Percentiles rank a stretch among this genome's conserved stretches.
phyloP scores from a whole-genome alignment of 1,140 invertebrate species.

The Campodea augens region DNA sequence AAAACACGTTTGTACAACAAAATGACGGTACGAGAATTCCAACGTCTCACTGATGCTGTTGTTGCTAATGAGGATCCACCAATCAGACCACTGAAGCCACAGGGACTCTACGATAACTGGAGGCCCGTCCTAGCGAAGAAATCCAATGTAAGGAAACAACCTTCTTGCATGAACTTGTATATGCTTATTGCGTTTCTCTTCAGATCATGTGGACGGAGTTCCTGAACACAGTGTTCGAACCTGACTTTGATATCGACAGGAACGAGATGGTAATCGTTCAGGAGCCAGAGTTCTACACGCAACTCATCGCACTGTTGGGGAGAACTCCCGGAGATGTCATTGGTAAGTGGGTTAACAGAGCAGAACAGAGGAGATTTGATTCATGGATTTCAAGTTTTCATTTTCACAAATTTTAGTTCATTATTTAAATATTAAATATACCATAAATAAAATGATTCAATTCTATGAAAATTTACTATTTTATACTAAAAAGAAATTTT shows the following conservation, averaged over 20 bases:
- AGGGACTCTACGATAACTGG: too few relatives aligned
- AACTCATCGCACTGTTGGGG: background rate
- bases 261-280: background rate
- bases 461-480: too few relatives aligned
- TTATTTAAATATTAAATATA: too few relatives aligned
- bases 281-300: background rate
- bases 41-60: background rate
- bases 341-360: background rate
- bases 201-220: background rate
- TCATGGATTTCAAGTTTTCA: too few relatives aligned
- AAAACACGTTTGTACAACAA: constrained; percentile 28
- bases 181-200: too few relatives aligned
- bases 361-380: background rate
- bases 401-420: too few relatives aligned
- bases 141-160: too few relatives aligned
- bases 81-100: too few relatives aligned
- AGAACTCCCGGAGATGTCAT: background rate
- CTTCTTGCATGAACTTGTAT: too few relatives aligned
- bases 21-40: constrained; percentile 26
- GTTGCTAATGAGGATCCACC: background rate
- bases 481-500: too few relatives aligned
- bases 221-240: background rate
- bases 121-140: too few relatives aligned
- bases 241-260: background rate
- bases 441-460: too few relatives aligned